Percentiles rank a stretch among this genome's conserved stretches.
phyloP scores from a whole-genome alignment of 2,797 vertebrate genomes.

The Enteromius paludinosus region DNA sequence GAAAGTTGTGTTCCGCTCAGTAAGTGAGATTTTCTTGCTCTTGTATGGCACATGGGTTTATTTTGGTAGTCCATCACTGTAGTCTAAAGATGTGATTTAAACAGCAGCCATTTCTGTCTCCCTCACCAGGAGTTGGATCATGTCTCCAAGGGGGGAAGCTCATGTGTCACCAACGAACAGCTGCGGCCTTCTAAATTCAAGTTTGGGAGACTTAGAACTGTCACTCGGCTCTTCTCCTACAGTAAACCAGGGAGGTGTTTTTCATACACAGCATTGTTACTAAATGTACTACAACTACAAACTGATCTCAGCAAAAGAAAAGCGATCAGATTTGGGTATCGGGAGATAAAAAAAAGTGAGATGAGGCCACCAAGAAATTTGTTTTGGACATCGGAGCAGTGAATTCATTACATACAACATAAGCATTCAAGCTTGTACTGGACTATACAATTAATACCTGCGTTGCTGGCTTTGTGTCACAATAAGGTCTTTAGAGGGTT shows the following conservation, averaged over 20 bases:
- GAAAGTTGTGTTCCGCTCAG: conserved; percentile 17
- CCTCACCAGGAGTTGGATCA: conserved; percentile 64
- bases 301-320: conserved; percentile 5
- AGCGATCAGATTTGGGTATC: not conserved
- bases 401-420: conserved; percentile 6
- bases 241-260: conserved; percentile 6
- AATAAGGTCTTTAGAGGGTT: conserved; percentile 18
- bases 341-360: not conserved
- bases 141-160: conserved; percentile 70
- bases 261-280: not conserved
- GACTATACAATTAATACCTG: not conserved
- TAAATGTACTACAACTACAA: not conserved
- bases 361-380: not conserved
- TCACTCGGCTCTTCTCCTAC: conserved; percentile 31
- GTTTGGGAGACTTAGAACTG: conserved; percentile 57
- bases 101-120: conserved; percentile 66
- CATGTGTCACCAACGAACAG: conserved; percentile 74
- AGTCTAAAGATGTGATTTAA: conserved; percentile 62
- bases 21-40: conserved; percentile 25
- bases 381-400: not conserved
- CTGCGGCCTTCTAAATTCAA: conserved; percentile 68
- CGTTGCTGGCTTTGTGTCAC: conserved; percentile 19
- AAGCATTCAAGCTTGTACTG: not conserved
- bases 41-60: conserved; percentile 47
- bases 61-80: conserved; percentile 54